phyloP scores from a whole-genome alignment of 2,888 invertebrate species.

The Cartodere bifasciata region DNA sequence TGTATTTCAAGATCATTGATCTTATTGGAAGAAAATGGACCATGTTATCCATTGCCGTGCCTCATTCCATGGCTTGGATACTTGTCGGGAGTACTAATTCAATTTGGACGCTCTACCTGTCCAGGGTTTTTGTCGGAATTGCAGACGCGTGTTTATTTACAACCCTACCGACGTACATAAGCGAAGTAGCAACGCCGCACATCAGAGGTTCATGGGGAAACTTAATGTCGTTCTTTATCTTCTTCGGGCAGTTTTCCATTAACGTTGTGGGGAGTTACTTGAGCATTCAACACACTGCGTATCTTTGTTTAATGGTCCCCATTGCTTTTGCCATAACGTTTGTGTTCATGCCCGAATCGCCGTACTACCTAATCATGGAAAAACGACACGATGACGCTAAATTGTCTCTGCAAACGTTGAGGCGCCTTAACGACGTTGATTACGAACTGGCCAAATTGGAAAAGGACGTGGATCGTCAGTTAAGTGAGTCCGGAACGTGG shows the following conservation, averaged over 20 bases:
- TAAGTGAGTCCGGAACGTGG: slow-evolving; percentile 23
- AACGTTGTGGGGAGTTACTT: slow-evolving; percentile 8
- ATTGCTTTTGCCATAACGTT: slow-evolving; percentile 13
- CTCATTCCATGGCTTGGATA: slow-evolving; percentile 20
- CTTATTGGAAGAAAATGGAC: slow-evolving; percentile 19
- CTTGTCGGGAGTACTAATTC: slow-evolving; percentile 12
- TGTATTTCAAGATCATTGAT: slow-evolving; percentile 16
- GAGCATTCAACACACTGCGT: slow-evolving; percentile 11
- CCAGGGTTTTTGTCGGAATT: slow-evolving; percentile 20
- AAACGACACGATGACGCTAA: slow-evolving; percentile 19
- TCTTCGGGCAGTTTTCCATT: slow-evolving; percentile 10
- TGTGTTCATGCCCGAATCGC: slow-evolving; percentile 25
- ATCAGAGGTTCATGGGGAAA: slow-evolving; percentile 20
- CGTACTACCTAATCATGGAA: slow-evolving; percentile 26
- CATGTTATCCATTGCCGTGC: slow-evolving; percentile 15
- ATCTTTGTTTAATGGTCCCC: slow-evolving; percentile 9
- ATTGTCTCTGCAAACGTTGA: slow-evolving; percentile 19
- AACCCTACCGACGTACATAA: slow-evolving; percentile 21
- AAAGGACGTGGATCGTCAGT: slow-evolving; percentile 23
- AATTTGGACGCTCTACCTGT: slow-evolving; percentile 13
- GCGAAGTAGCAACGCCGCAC: slow-evolving; percentile 21
- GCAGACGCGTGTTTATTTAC: slow-evolving; percentile 20
- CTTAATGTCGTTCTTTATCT: slow-evolving; percentile 11
- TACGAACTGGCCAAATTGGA: slow-evolving; percentile 21
- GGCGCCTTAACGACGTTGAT: slow-evolving; percentile 21